Percentiles rank a stretch among this genome's conserved stretches.
phyloP scores from a whole-genome alignment of 2,888 invertebrate species.

The Protula sp. region DNA sequence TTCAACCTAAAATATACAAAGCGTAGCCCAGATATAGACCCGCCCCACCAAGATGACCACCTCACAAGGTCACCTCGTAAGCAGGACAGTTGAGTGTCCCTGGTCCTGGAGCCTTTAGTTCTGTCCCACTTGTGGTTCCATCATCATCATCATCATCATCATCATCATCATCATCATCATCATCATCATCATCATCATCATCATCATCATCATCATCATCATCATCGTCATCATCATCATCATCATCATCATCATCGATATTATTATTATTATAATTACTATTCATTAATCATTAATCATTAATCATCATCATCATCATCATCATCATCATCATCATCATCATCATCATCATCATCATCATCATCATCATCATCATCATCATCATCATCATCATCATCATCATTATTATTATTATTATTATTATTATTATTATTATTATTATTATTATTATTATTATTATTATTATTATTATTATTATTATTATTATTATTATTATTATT shows the following conservation, averaged over 20 bases:
- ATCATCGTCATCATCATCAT: slow-evolving; percentile 6
- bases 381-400: slow-evolving; percentile 4
- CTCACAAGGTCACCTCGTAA: no score
- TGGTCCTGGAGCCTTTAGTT: no score
- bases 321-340: slow-evolving; percentile 7
- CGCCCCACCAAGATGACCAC: no score
- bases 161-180: slow-evolving; percentile 1
- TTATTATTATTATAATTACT: no score
- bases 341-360: slow-evolving; percentile 4
- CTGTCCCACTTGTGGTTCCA: not conserved
- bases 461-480: slow-evolving; percentile 1
- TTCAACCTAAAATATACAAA: no score
- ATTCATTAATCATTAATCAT: not conserved
- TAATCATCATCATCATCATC: slow-evolving; percentile 1
- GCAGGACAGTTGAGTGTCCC: no score
- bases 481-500: slow-evolving; percentile 2
- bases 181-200: slow-evolving; percentile 4
- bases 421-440: slow-evolving; percentile 4
- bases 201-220: slow-evolving; percentile 7
- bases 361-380: slow-evolving; percentile 6
- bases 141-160: slow-evolving; percentile 8
- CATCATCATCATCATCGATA: slow-evolving; percentile 2
- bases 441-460: slow-evolving; percentile 1
- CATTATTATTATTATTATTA: not conserved
- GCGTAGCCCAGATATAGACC: no score